A percentile compares a stretch with the other conserved stretches of the same genome.
Evolutionary conservation across 1,140 invertebrate species (phyloP).

Genomic region (Bilobella aurantiaca): DNA sequence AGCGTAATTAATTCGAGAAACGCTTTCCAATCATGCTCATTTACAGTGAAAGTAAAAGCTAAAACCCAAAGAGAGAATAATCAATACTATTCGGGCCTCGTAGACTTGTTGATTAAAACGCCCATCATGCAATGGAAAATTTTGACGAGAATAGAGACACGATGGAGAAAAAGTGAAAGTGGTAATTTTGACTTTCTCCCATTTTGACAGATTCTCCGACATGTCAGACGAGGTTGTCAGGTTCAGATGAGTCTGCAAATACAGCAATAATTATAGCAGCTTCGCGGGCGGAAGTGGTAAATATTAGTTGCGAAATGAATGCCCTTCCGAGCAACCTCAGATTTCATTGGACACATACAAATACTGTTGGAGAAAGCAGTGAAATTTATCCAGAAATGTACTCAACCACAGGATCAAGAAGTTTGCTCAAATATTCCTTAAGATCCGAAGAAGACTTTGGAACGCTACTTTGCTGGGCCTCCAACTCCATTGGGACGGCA

Average conservation of each 20-base stretch:
- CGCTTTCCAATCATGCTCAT: constrained; percentile 27
- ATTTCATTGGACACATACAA: constrained; percentile 40
- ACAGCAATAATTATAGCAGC: constrained; percentile 33
- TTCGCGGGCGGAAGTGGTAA: constrained; percentile 39
- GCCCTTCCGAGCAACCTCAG: constrained; percentile 38
- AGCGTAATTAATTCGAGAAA: constrained; percentile 5
- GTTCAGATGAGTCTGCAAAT: constrained; percentile 30
- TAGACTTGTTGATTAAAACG: not conserved
- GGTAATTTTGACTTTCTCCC: no score
- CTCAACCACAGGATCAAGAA: constrained; percentile 35
- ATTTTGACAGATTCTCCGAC: constrained; percentile 40
- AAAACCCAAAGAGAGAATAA: no score
- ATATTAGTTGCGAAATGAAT: constrained; percentile 41
- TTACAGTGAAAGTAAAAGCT: constrained; percentile 21
- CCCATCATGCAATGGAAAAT: no score
- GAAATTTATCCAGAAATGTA: constrained; percentile 33
- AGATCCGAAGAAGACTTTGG: constrained; percentile 39
- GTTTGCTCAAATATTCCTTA: constrained; percentile 37
- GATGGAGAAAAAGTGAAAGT: no score
- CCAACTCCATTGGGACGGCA: constrained; percentile 26
- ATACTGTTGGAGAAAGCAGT: constrained; percentile 33
- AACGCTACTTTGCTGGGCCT: constrained; percentile 40
- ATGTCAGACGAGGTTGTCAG: constrained; percentile 38
- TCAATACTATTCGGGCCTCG: no score
- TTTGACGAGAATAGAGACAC: no score